phyloP scores from a whole-genome alignment of 2,797 vertebrate genomes.

The Sus cebifrons region DNA sequence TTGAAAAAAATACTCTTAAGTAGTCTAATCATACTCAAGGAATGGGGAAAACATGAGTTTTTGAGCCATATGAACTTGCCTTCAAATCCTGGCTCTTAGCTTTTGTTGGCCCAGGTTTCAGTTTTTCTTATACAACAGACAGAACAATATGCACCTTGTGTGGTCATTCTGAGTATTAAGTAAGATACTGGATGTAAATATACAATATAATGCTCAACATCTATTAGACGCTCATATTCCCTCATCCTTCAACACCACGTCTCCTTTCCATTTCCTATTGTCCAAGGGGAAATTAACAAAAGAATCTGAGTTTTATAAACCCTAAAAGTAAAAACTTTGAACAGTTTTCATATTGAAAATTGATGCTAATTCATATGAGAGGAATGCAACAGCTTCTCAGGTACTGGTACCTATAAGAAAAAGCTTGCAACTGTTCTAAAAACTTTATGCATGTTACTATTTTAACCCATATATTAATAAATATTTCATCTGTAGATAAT shows the following conservation, averaged over 20 bases:
- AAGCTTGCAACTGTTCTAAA: not conserved
- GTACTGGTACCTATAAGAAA: not conserved
- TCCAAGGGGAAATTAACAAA: not conserved
- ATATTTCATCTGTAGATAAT: not conserved
- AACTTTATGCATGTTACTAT: not conserved
- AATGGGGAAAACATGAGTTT: constrained; percentile 31
- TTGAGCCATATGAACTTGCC: not conserved
- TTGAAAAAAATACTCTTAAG: constrained; percentile 19
- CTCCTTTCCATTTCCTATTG: not conserved
- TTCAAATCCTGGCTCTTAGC: not conserved
- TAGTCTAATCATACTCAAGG: constrained; percentile 2
- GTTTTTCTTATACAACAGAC: not conserved
- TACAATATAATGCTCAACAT: not conserved
- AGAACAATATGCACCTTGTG: not conserved
- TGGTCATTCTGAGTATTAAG: not conserved
- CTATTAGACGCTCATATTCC: not conserved
- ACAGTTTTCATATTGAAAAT: not conserved
- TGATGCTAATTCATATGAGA: not conserved
- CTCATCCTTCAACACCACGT: not conserved
- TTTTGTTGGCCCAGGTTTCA: not conserved
- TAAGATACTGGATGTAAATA: not conserved
- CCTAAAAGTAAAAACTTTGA: constrained; percentile 3
- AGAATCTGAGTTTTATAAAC: constrained; percentile 6
- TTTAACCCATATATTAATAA: not conserved
- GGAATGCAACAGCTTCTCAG: not conserved